Evolutionary conservation across 2,113 vertebrate species (phyloP), one percentile per base, ranked within the genome.

Genomic region (Lipotes vexillifer): DNA sequence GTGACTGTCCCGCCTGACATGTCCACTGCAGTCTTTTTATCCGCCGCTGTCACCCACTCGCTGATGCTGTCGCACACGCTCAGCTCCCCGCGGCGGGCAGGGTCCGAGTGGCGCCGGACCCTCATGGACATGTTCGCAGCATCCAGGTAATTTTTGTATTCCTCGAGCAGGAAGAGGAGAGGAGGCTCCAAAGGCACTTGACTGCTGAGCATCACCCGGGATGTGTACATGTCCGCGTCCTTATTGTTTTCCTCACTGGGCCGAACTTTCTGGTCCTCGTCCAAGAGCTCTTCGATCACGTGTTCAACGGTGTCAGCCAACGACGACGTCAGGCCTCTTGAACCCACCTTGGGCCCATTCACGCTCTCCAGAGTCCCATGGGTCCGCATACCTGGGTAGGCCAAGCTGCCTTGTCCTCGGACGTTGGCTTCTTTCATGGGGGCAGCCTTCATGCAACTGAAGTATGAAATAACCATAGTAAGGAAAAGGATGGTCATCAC

Each of bases 401-500:
- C 99, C 98, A 99, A 99, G 98, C 99, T 99, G 99, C 99, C 99
- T 99, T 99, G 99, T 99, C 99, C 99, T 99, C 99, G 99, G 97
- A 99, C 98, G 93, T 99, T 99, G 96, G 98, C 99, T 98, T 99
- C 99, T 99, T 99, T 99, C 99, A 99, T 99, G 36, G 99, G 99
- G 99, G 99, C 99, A 99, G 99, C 99, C 99, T 99, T 99, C 99
- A 99, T 99, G 99, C 99, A 99, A 99, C 99, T 99, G 98, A 99
- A 99, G 99, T 99, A 99, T 99, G 99, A 99, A 99, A 99, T 99
- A 99, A 99, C 99, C 99, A 99, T 99, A 99, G 99, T 99, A 99
- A 99, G 99, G 99, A 99, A 99, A 99, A 99, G 99, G 99, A 99
- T 99, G 99, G 99, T 99, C 99, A 99, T 99, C 99, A 99, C 99